Base-by-base conservation (phyloP, 1,140 invertebrate genomes). In the Anoplophora glabripennis region DNA sequence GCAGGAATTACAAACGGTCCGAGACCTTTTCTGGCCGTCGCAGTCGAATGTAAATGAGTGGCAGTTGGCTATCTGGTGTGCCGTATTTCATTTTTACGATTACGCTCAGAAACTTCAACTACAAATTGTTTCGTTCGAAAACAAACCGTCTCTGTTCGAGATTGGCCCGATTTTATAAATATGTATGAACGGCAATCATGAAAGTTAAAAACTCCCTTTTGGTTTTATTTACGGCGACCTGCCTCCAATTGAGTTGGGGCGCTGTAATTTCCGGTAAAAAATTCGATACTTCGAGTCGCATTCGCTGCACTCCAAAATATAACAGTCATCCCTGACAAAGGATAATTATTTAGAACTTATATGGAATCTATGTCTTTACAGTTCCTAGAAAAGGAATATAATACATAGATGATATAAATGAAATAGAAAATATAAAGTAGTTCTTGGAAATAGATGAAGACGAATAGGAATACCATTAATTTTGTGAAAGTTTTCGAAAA, bases 1-100 rank as follows among this genome's bases (percentile, higher is more conserved):
- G 21, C 21, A 28, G 5, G 5, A 28, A 28, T 28, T 28, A 28
- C 21, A 5, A 28, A 28, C 21, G 21, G 21, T 28, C 21, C 21
- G 21, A 28, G 5, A 28, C 5, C 21, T 28, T 28, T 28, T 28
- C 21, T 5, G 21, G 47, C 37, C 51, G 51, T 15, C 51, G 51
- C 40, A 40, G 51, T 15, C 51, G 51, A 18, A 40, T 41, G 51
- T 18, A 53, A 53, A 53, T 53, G 51, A 53, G 37, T 53, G 51
- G 51, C 51, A 53, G 51, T 53, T 44, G 14, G 51, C 37, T 53
- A 53, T 53, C 51, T 40, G 51, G 18, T 44, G 10, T 10, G 17
- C 7, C 17, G 40, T 53, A 53, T 42, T 53, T 53, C 51, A 53
- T 53, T 53, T 53, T 53, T 44, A 44, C 40, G 51, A 53, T 53